phyloP scores from a whole-genome alignment of 2,888 invertebrate genomes.

The Agriopis marginaria region DNA sequence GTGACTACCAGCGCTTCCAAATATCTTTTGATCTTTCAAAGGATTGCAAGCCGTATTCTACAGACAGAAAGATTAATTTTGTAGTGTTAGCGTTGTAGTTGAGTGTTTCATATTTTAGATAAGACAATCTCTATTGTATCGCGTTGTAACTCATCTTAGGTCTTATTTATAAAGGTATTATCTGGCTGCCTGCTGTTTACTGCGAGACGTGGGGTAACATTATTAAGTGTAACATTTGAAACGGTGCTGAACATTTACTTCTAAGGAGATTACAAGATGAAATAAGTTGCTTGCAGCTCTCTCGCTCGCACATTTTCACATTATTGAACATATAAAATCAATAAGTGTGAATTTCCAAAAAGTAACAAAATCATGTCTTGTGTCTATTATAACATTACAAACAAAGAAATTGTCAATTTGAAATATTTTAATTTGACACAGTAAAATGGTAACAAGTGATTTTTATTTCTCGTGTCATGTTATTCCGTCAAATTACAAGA shows the following conservation, averaged over 20 bases:
- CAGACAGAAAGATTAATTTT: conserved; percentile 15
- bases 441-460: no score
- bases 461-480: no score
- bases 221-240: conserved; percentile 28
- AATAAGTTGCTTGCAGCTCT: no score
- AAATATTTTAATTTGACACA: no score
- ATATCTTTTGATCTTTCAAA: conserved; percentile 24
- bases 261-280: not conserved
- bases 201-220: conserved; percentile 24
- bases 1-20: conserved; percentile 40
- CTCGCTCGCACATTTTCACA: no score
- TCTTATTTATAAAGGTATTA: conserved; percentile 54
- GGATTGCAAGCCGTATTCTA: conserved; percentile 12
- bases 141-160: conserved; percentile 52
- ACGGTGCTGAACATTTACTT: conserved; percentile 2
- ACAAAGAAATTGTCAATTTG: no score
- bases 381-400: no score
- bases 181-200: conserved; percentile 33
- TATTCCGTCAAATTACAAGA: no score
- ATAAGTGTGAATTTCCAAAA: no score
- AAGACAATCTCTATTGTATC: conserved; percentile 52
- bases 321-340: no score
- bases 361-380: no score
- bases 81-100: conserved; percentile 4
- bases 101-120: conserved; percentile 44